phyloP scores from a whole-genome alignment of 2,888 invertebrate species.

The Abrostola triplasia region DNA sequence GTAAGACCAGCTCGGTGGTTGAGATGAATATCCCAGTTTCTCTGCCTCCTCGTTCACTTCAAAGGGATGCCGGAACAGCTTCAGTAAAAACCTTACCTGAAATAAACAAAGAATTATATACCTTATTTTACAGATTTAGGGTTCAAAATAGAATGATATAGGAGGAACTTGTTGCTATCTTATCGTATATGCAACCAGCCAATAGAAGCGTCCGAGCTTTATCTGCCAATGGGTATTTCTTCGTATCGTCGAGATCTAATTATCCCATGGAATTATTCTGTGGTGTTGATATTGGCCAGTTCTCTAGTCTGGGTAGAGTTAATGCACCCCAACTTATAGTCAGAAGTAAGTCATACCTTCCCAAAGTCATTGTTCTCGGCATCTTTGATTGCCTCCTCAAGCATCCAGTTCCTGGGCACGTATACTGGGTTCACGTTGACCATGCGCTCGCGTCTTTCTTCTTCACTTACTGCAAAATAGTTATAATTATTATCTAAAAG shows the following conservation, averaged over 20 bases:
- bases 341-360: conserved; percentile 67
- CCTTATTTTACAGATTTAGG: background rate
- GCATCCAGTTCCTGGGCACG: conserved; percentile 90
- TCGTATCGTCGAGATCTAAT: too few species aligned
- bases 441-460: conserved; percentile 75
- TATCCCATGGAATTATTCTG: too few species aligned
- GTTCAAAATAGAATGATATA: too few species aligned
- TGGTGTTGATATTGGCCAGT: too few species aligned
- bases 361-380: conserved; percentile 89
- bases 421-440: conserved; percentile 83
- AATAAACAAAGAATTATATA: conserved; percentile 20
- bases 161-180: too few species aligned
- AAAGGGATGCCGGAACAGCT: conserved; percentile 87
- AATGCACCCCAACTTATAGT: background rate
- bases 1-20: conserved; percentile 86
- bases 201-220: too few species aligned
- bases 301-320: background rate
- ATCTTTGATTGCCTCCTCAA: conserved; percentile 89
- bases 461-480: conserved; percentile 65
- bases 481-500: background rate
- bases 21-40: conserved; percentile 79
- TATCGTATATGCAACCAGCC: too few species aligned
- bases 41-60: conserved; percentile 85
- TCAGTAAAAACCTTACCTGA: conserved; percentile 86
- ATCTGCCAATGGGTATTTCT: too few species aligned